Evolutionary conservation across 2,113 vertebrate genomes (phyloP).

Genomic region (Larimichthys crocea): DNA sequence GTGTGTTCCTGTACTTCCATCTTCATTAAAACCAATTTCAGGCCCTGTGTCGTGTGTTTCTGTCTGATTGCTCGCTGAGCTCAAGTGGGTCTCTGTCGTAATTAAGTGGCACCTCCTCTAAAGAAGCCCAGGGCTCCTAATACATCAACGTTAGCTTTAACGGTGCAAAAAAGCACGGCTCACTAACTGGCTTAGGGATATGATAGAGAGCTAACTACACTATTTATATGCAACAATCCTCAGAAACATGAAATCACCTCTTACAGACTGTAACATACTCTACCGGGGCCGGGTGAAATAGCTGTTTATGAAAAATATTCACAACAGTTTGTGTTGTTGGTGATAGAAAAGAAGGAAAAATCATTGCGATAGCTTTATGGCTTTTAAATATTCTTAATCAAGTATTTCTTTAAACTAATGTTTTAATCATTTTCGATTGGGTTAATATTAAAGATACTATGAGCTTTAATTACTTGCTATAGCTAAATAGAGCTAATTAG

Average conservation of each 20-base stretch:
- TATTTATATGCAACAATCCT: conserved; percentile 54
- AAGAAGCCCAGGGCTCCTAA: conserved; percentile 40
- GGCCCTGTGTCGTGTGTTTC: conserved; percentile 22
- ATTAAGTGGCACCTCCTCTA: conserved; percentile 64
- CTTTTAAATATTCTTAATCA: background rate
- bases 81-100: conserved; percentile 49
- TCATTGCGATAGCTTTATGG: background rate
- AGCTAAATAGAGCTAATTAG: background rate
- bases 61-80: conserved; percentile 37
- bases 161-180: conserved; percentile 26
- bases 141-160: conserved; percentile 31
- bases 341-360: background rate
- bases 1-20: background rate
- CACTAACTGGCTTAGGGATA: conserved; percentile 38
- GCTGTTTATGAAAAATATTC: background rate
- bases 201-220: conserved; percentile 35
- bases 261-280: background rate
- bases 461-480: background rate
- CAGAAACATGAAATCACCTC: conserved; percentile 17
- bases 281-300: background rate
- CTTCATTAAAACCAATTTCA: conserved; percentile 30
- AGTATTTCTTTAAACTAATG: background rate
- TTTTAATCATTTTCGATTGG: background rate
- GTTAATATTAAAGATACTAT: too few species aligned
- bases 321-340: background rate